Conservation (phyloP, 2,888 invertebrate genomes). For the Ferdinandea cuprea region DNA sequence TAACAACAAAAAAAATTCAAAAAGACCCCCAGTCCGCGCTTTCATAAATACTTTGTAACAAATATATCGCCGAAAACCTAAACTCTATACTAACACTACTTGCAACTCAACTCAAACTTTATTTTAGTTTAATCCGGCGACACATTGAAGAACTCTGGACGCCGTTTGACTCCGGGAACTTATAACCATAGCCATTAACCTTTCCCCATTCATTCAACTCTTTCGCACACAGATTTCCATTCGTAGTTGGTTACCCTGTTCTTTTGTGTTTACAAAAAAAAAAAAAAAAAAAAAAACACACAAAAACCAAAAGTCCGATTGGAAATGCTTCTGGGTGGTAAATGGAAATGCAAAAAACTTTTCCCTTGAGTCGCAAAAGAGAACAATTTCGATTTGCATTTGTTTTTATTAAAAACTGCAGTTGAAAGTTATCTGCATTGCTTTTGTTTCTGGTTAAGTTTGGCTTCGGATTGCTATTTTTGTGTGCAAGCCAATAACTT, state of each 20-base stretch:
- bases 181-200: conserved; percentile 49
- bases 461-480: conserved; percentile 60
- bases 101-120: no score
- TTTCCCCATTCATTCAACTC: conserved; percentile 18
- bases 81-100: no score
- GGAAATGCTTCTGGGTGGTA: neutral
- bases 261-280: conserved; percentile 22
- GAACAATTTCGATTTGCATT: conserved; percentile 67
- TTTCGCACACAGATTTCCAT: conserved; percentile 27
- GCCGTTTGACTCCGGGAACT: conserved; percentile 44
- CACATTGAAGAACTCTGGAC: conserved; percentile 2
- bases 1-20: no score
- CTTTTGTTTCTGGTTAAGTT: conserved; percentile 51
- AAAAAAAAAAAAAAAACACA: conserved; percentile 1
- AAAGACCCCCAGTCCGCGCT: no score
- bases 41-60: no score
- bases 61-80: no score
- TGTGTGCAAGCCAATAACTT: conserved; percentile 6
- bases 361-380: conserved; percentile 29
- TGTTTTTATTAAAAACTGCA: conserved; percentile 63
- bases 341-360: conserved; percentile 58
- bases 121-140: no score
- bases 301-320: no score
- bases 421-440: conserved; percentile 64
- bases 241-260: conserved; percentile 24